Conservation (phyloP, 1,140 invertebrate species). For the Drosophila obscura region DNA sequence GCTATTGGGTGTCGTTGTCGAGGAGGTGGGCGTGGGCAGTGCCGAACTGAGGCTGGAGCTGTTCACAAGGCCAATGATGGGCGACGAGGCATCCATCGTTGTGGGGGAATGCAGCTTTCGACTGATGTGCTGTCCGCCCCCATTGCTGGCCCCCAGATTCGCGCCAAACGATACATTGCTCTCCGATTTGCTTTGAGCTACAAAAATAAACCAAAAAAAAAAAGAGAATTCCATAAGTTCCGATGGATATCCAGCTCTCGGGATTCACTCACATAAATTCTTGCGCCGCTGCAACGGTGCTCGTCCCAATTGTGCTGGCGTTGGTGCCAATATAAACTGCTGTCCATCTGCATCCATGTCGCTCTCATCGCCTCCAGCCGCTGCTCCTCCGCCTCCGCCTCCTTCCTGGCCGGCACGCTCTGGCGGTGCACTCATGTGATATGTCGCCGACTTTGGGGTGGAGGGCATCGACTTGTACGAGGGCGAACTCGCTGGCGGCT, state of each 20-base stretch:
- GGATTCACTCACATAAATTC: slow-evolving; percentile 68
- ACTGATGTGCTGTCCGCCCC: slow-evolving; percentile 53
- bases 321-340: slow-evolving; percentile 94
- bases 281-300: slow-evolving; percentile 91
- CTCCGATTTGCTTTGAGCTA: slow-evolving; percentile 74
- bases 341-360: slow-evolving; percentile 85
- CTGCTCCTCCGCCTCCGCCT: slow-evolving; percentile 17
- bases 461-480: slow-evolving; percentile 75
- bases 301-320: slow-evolving; percentile 94
- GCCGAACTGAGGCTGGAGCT: slow-evolving; percentile 73
- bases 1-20: slow-evolving; percentile 84
- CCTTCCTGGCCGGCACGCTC: slow-evolving; percentile 51
- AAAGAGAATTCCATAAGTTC: not conserved
- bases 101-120: slow-evolving; percentile 72
- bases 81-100: slow-evolving; percentile 64
- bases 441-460: slow-evolving; percentile 75
- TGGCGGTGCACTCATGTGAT: slow-evolving; percentile 61
- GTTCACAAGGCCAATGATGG: slow-evolving; percentile 76
- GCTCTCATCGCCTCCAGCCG: slow-evolving; percentile 63
- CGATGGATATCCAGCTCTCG: no score
- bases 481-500: slow-evolving; percentile 66
- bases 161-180: slow-evolving; percentile 44
- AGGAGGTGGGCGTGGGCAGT: slow-evolving; percentile 83
- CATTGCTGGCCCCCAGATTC: slow-evolving; percentile 53
- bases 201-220: not conserved